Conservation (phyloP, 2,888 invertebrate species). For the Torymus tubicola region DNA sequence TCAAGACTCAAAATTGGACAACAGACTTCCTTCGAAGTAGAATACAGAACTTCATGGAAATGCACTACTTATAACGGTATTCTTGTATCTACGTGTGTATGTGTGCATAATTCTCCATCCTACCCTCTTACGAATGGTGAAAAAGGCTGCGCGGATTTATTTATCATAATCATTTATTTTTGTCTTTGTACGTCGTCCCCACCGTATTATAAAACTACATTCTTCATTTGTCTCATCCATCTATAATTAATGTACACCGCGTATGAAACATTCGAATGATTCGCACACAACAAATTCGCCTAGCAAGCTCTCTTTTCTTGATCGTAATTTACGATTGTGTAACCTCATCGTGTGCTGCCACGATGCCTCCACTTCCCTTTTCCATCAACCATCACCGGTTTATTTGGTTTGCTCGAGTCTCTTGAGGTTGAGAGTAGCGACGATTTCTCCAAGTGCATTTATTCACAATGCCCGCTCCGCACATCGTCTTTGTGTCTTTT, state of each 20-base stretch:
- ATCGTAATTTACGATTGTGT: conserved; percentile 30
- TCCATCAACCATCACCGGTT: conserved; percentile 47
- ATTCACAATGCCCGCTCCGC: conserved; percentile 25
- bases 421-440: conserved; percentile 42
- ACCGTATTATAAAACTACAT: conserved; percentile 53
- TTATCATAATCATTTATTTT: conserved; percentile 26
- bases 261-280: conserved; percentile 47
- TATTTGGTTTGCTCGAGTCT: conserved; percentile 53
- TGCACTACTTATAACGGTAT: conserved; percentile 14
- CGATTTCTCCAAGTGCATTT: conserved; percentile 2
- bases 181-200: conserved; percentile 48
- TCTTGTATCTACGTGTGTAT: conserved; percentile 2
- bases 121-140: conserved; percentile 18
- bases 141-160: conserved; percentile 41
- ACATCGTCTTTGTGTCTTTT: background rate
- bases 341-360: conserved; percentile 12
- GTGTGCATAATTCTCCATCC: background rate
- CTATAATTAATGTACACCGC: conserved; percentile 49
- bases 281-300: conserved; percentile 25
- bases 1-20: conserved; percentile 13
- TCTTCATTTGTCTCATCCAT: conserved; percentile 32
- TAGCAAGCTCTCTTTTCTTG: conserved; percentile 30
- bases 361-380: background rate
- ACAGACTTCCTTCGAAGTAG: conserved; percentile 32
- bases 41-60: conserved; percentile 31